Percentiles rank a stretch among this genome's conserved stretches.
phyloP scores from a whole-genome alignment of 1,140 invertebrate species.

The Probaryconus sp. region DNA sequence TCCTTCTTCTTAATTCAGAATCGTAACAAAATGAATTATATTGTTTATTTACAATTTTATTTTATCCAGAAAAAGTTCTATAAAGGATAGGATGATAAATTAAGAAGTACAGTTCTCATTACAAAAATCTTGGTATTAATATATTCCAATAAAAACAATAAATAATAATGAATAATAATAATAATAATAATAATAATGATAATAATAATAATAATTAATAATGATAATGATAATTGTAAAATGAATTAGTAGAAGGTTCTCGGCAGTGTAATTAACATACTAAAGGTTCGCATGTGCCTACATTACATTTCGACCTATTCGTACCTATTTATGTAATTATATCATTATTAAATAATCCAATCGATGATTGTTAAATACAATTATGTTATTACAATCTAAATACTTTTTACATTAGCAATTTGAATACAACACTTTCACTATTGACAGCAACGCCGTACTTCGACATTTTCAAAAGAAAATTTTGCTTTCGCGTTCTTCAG shows the following conservation, averaged over 20 bases:
- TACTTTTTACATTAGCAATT: conserved; percentile 33
- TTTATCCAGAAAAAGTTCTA: too few relatives aligned
- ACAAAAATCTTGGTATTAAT: conserved; percentile 78
- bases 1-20: too few relatives aligned
- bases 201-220: too few relatives aligned
- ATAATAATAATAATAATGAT: too few relatives aligned
- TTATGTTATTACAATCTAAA: conserved; percentile 8
- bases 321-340: conserved; percentile 62
- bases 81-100: too few relatives aligned
- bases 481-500: too few relatives aligned
- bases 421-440: conserved; percentile 2
- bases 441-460: too few relatives aligned
- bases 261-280: conserved; percentile 75
- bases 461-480: too few relatives aligned
- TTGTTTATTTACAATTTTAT: too few relatives aligned
- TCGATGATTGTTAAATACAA: conserved; percentile 29
- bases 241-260: conserved; percentile 73
- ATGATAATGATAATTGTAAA: conserved; percentile 74
- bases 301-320: conserved; percentile 68
- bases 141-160: conserved; percentile 78
- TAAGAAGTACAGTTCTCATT: too few relatives aligned
- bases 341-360: conserved; percentile 68
- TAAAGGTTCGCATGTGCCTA: conserved; percentile 71
- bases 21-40: too few relatives aligned
- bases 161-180: too few relatives aligned